Conservation (phyloP, 37 sponge, comb jelly and placozoan genomes). For the Agelas oroides region DNA sequence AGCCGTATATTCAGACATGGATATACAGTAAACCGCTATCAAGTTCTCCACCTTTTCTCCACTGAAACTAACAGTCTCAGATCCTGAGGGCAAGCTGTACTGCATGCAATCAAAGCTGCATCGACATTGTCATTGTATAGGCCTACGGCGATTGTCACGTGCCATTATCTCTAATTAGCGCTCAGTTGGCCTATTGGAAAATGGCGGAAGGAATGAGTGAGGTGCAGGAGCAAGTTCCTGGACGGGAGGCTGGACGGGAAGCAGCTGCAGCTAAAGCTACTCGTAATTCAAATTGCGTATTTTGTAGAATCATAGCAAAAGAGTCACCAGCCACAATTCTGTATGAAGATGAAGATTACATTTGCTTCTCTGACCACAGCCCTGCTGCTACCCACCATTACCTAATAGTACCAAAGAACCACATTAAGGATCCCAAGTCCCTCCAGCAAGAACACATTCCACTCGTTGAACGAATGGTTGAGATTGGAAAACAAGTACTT, state of each 20-base stretch:
- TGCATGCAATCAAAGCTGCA: too few species aligned
- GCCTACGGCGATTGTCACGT: too few species aligned
- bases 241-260: too few species aligned
- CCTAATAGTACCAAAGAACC: conserved; percentile 70
- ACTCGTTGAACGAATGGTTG: conserved; percentile 70
- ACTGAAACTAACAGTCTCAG: too few species aligned
- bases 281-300: conserved; percentile 37
- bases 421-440: conserved; percentile 26
- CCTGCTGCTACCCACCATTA: conserved; percentile 84
- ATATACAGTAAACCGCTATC: too few species aligned
- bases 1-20: too few species aligned
- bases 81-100: too few species aligned
- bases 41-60: too few species aligned
- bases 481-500: conserved; percentile 64
- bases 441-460: conserved; percentile 46
- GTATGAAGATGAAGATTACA: conserved; percentile 75
- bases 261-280: too few species aligned
- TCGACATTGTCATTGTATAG: too few species aligned
- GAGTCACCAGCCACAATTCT: conserved; percentile 46
- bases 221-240: neutral
- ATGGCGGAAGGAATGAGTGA: neutral
- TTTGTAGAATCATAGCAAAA: conserved; percentile 64
- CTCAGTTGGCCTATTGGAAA: neutral
- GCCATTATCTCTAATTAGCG: too few species aligned
- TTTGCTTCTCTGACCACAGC: conserved; percentile 78